These are phyloP conservation scores for Heliconius sara DNA, from an alignment of 2,888 invertebrate genomes.

Conservation along the genomic window DNA sequence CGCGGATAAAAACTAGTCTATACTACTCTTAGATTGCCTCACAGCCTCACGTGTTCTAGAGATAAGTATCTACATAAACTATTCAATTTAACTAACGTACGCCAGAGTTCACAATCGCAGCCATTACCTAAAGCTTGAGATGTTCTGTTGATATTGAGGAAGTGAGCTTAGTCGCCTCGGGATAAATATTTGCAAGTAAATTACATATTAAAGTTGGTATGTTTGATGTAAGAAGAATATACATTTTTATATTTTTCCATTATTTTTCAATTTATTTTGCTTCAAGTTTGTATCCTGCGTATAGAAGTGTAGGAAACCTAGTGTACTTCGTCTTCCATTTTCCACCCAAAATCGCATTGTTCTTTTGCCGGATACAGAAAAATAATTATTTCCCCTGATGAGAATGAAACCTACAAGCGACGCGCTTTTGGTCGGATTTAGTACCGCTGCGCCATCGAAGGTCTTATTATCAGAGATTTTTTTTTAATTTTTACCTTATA, in stretches of 20 bases:
- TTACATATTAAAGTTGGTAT: background rate
- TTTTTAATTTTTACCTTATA: too few species aligned
- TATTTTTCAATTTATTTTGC: background rate
- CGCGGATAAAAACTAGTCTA: too few species aligned
- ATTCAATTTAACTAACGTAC: background rate
- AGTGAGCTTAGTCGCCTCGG: slow-evolving; percentile 1
- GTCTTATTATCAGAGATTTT: too few species aligned
- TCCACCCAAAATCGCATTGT: too few species aligned
- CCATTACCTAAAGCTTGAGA: background rate
- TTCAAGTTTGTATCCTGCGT: background rate
- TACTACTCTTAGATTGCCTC: background rate
- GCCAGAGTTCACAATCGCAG: background rate
- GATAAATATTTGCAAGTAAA: slow-evolving; percentile 3
- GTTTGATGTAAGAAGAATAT: background rate
- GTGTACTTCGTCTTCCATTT: too few species aligned
- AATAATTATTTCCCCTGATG: background rate
- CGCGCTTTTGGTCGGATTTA: too few species aligned
- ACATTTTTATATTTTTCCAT: background rate
- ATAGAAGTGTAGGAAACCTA: background rate
- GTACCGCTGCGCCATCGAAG: background rate
- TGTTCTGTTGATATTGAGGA: slow-evolving; percentile 17
- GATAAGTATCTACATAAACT: background rate
- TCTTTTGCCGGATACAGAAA: too few species aligned
- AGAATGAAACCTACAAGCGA: background rate
- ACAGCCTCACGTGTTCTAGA: background rate